phyloP scores from a whole-genome alignment of 2,797 vertebrate species.

The Oreochromis mossambicus region DNA sequence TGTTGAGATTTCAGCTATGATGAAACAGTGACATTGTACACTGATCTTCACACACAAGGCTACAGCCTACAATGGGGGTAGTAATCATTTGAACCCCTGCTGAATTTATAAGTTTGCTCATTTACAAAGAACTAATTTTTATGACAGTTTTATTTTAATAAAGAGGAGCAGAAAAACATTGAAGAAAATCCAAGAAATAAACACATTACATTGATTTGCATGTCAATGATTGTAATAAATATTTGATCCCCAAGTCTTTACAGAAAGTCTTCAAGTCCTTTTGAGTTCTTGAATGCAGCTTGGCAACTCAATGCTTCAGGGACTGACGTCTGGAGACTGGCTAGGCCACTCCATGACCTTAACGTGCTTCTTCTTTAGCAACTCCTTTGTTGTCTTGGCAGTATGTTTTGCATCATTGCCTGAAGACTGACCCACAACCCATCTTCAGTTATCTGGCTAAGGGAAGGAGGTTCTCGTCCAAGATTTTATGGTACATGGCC shows the following conservation, averaged over 20 bases:
- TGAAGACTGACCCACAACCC: background rate
- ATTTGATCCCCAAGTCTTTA: background rate
- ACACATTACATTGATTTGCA: background rate
- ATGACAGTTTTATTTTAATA: background rate
- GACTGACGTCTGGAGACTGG: background rate
- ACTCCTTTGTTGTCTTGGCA: background rate
- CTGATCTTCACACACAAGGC: background rate
- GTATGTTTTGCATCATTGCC: background rate
- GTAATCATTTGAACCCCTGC: background rate
- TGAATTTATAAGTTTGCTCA: background rate
- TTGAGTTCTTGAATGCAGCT: background rate
- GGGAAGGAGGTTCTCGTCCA: background rate
- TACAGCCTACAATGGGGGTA: background rate
- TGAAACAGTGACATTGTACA: background rate
- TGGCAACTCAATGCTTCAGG: background rate
- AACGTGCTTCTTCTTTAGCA: background rate
- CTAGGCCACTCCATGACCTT: background rate
- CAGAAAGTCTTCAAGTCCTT: background rate
- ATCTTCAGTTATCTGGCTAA: background rate
- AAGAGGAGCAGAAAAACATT: background rate
- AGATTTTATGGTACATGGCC: background rate
- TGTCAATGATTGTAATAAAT: background rate
- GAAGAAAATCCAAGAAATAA: background rate
- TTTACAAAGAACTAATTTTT: background rate
- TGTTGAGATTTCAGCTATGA: background rate